A percentile compares a stretch with the other conserved stretches of the same genome.
Conservation (phyloP, 2,888 invertebrate genomes). For the Cetonia aurata region DNA sequence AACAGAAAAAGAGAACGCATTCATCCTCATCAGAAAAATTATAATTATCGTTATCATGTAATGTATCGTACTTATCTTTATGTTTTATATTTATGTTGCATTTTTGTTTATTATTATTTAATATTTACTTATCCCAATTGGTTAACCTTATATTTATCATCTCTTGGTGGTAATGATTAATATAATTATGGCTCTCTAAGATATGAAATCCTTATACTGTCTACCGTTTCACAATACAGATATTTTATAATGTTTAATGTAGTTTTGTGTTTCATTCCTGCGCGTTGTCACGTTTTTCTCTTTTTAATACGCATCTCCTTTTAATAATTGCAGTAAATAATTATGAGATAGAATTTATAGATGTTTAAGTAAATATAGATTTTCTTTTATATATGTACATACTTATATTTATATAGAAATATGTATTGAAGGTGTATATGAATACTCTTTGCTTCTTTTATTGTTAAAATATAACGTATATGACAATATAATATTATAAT, state of each 20-base stretch:
- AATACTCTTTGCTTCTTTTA: slow-evolving; percentile 39
- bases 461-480: slow-evolving; percentile 25
- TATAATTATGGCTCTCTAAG: slow-evolving; percentile 18
- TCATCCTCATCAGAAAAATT: not conserved
- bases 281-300: not conserved
- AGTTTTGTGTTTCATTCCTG: not conserved
- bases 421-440: slow-evolving; percentile 31
- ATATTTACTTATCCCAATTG: not conserved
- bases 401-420: slow-evolving; percentile 28
- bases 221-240: no score
- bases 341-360: not conserved
- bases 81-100: not conserved
- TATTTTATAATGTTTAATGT: not conserved
- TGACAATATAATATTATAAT: slow-evolving; percentile 37
- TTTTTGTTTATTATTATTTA: no score
- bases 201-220: not conserved
- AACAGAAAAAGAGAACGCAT: slow-evolving; percentile 3
- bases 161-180: slow-evolving; percentile 1
- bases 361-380: slow-evolving; percentile 3
- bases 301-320: not conserved
- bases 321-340: slow-evolving; percentile 5
- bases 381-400: slow-evolving; percentile 7
- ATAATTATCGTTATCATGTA: no score
- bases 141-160: slow-evolving; percentile 1
- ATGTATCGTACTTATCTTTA: not conserved